Percentiles rank a stretch among this genome's conserved stretches.
Conservation (phyloP, 2,888 invertebrate species). For the Nymphalis c-album region DNA sequence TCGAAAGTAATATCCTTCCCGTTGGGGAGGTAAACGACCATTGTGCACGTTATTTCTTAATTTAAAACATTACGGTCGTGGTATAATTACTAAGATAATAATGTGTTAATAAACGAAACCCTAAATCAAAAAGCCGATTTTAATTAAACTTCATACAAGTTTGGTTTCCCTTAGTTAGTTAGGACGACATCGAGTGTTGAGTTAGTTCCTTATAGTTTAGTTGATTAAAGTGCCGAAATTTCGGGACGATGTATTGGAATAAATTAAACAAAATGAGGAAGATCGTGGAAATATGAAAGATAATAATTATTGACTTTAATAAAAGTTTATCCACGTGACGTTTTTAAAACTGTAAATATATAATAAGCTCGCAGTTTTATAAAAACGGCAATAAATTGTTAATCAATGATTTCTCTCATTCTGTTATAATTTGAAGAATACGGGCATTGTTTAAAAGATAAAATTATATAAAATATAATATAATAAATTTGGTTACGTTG, state of each 20-base stretch:
- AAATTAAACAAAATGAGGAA: constrained; percentile 26
- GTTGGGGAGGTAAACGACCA: background rate
- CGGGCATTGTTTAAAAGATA: no score
- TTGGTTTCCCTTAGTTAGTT: constrained; percentile 26
- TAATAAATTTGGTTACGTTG: no score
- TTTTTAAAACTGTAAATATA: no score
- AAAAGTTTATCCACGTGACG: no score
- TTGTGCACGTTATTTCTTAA: background rate
- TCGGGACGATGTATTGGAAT: constrained; percentile 21
- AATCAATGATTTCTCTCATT: no score
- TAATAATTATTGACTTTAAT: background rate
- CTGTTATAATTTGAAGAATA: no score
- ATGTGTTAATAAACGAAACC: constrained; percentile 9
- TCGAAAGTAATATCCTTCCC: constrained; percentile 16
- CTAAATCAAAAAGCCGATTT: constrained; percentile 7
- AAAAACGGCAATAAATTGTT: no score
- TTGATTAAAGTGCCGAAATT: constrained; percentile 27
- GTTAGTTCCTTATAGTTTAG: constrained; percentile 22
- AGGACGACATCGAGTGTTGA: constrained; percentile 21
- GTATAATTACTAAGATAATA: background rate
- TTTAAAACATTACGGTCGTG: background rate
- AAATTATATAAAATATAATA: no score
- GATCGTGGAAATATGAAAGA: background rate
- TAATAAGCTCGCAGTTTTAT: no score
- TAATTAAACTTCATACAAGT: constrained; percentile 19